Conservation (phyloP, 1,140 invertebrate species). For the Ips typographus region DNA sequence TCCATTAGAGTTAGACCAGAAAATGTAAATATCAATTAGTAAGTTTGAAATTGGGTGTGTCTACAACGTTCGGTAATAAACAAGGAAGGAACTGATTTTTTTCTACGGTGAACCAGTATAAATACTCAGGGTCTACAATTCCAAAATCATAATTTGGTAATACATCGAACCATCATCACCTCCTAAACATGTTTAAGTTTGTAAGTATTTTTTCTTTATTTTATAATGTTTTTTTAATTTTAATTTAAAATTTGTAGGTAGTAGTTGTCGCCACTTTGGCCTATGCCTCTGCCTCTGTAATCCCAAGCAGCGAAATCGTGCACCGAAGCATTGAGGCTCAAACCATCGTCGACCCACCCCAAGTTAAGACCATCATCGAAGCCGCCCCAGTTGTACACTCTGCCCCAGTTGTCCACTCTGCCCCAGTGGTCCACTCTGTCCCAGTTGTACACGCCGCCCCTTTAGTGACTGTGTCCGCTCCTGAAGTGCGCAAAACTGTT, state of each 20-base stretch:
- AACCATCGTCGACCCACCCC: conserved; percentile 51
- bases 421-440: conserved; percentile 51
- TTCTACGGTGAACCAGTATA: conserved; percentile 12
- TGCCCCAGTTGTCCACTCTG: conserved; percentile 52
- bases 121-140: conserved; percentile 2
- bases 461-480: conserved; percentile 44
- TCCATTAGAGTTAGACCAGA: conserved; percentile 32
- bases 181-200: conserved; percentile 50
- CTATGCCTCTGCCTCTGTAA: conserved; percentile 56
- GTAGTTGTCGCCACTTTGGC: conserved; percentile 57
- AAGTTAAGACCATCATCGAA: conserved; percentile 50
- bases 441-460: conserved; percentile 42
- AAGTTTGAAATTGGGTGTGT: conserved; percentile 22
- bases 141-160: conserved; percentile 11
- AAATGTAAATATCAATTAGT: conserved; percentile 10
- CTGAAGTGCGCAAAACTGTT: conserved; percentile 52
- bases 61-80: background rate
- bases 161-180: conserved; percentile 4
- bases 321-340: conserved; percentile 51
- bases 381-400: conserved; percentile 53
- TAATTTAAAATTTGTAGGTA: conserved; percentile 46
- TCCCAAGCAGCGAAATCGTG: conserved; percentile 47
- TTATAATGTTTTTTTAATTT: conserved; percentile 33
- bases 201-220: conserved; percentile 49
- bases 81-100: conserved; percentile 12